Evolutionary conservation across 2,113 vertebrate species (phyloP), one percentile per base, ranked within the genome.

Genomic region (Daphoenositta chrysoptera): DNA sequence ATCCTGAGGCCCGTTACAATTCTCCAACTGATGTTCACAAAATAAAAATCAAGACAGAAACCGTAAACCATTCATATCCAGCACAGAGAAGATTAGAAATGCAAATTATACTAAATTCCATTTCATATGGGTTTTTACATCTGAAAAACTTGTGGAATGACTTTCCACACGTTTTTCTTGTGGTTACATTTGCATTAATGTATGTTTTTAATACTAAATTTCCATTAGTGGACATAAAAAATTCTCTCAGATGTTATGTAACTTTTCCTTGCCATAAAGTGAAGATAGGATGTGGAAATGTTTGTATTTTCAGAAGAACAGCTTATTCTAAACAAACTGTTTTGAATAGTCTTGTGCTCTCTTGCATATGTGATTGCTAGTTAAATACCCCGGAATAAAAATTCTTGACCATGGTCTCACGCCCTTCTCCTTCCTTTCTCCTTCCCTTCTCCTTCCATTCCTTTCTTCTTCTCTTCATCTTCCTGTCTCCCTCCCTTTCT

Each of bases 401-500:
- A 15, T 10, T 80, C 61, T 45, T 82, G 37, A 72, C 53, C 13
- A 22, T 47, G 17, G 16, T 37, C 9, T 16, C 15, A 6, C 35
- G 3, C 8, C 35, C 15, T 50, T 50, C 17, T 24, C 51, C 33
- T 11, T 7, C 28, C 15, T 9, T 15, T 6, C 31, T 57, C 42
- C 5, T 11, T 15, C 23, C 10, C 27, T 18, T 11, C 16, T n/a
- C 9, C 19, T 35, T 31, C 13, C 26, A 19, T 18, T 30, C 4
- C 13, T n/a, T n/a, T n/a, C n/a, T n/a, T n/a, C 7, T 9, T 8
- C 5, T 8, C 15, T 11, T 13, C n/a, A n/a, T n/a, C 33, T 11
- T 7, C 28, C 15, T 9, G 11, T 6, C 31, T 57, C 42, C 5
- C 9, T 15, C 23, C 10, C 27, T 18, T 11, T n/a, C n/a, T n/a